These are phyloP conservation scores for Agrochola lychnidis DNA, from an alignment of 2,888 invertebrate species.

Conservation along the genomic window DNA sequence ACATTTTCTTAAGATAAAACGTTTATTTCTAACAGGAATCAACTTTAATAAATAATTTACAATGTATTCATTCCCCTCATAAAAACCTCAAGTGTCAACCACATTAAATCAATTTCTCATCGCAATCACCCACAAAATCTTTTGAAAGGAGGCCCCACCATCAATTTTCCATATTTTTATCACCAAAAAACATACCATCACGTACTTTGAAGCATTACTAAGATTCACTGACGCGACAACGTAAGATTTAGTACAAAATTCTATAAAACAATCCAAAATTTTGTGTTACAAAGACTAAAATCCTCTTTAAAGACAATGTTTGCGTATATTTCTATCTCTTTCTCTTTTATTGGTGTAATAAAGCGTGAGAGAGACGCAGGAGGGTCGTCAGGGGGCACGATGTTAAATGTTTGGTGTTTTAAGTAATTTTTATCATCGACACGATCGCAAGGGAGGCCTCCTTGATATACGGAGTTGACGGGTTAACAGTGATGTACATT, in stretches of 20 bases:
- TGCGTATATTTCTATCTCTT: constrained; percentile 68
- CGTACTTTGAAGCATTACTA: constrained; percentile 80
- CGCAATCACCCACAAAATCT: constrained; percentile 73
- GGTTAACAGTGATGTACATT: constrained; percentile 79
- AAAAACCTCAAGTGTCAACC: constrained; percentile 44
- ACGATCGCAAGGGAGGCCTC: constrained; percentile 87
- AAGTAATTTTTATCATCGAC: constrained; percentile 90
- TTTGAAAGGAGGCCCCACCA: constrained; percentile 68
- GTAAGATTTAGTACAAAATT: constrained; percentile 79
- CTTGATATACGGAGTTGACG: constrained; percentile 87
- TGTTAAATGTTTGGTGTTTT: constrained; percentile 90
- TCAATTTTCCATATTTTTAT: constrained; percentile 85
- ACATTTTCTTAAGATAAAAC: neutral
- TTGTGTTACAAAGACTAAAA: constrained; percentile 72
- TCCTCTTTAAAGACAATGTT: constrained; percentile 65
- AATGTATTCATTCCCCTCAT: constrained; percentile 35
- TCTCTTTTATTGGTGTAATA: constrained; percentile 39
- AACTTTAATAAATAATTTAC: constrained; percentile 45
- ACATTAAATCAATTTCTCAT: constrained; percentile 75
- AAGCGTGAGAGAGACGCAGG: constrained; percentile 75
- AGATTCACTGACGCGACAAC: constrained; percentile 83
- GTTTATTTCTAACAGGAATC: constrained; percentile 13
- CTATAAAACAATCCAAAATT: constrained; percentile 70
- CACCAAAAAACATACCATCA: constrained; percentile 80
- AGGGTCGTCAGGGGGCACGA: constrained; percentile 80